A percentile compares a stretch with the other conserved stretches of the same genome.
Conservation (phyloP, 1,140 invertebrate genomes). For the Euwallacea fornicatus region DNA sequence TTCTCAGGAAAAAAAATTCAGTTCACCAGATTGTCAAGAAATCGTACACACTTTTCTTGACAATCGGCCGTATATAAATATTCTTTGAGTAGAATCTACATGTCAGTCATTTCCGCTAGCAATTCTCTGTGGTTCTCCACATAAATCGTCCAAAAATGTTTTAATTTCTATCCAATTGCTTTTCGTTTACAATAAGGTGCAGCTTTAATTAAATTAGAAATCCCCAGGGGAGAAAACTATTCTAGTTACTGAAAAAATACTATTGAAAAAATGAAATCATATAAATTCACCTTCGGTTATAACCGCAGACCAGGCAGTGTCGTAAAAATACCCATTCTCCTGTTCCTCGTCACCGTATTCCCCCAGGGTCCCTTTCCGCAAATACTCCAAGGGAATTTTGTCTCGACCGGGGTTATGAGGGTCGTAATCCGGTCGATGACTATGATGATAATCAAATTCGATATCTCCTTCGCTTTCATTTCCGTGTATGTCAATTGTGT, state of each 20-base stretch:
- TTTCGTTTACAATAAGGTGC: too few species aligned
- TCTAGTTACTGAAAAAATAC: neutral
- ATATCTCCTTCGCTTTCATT: conserved; percentile 23
- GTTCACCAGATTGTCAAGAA: too few species aligned
- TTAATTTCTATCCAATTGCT: too few species aligned
- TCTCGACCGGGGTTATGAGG: neutral
- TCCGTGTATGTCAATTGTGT: conserved; percentile 46
- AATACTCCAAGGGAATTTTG: conserved; percentile 23
- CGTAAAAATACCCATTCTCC: conserved; percentile 56
- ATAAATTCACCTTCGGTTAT: conserved; percentile 32
- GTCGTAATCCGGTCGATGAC: neutral
- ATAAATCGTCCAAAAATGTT: too few species aligned
- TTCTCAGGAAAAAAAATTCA: too few species aligned
- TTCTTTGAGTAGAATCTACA: too few species aligned
- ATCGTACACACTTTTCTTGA: too few species aligned
- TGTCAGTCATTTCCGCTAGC: too few species aligned
- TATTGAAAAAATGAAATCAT: neutral
- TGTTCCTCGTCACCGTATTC: conserved; percentile 46
- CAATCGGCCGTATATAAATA: too few species aligned
- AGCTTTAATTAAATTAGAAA: too few species aligned
- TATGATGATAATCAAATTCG: conserved; percentile 14
- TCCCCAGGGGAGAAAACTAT: too few species aligned
- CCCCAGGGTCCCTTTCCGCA: conserved; percentile 29
- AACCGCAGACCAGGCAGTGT: conserved; percentile 52
- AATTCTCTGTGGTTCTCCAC: too few species aligned